Percentiles rank a stretch among this genome's conserved stretches.
These are phyloP conservation scores for Lottia gigantea DNA, from an alignment of 2,888 invertebrate genomes.

Conservation along the genomic window DNA sequence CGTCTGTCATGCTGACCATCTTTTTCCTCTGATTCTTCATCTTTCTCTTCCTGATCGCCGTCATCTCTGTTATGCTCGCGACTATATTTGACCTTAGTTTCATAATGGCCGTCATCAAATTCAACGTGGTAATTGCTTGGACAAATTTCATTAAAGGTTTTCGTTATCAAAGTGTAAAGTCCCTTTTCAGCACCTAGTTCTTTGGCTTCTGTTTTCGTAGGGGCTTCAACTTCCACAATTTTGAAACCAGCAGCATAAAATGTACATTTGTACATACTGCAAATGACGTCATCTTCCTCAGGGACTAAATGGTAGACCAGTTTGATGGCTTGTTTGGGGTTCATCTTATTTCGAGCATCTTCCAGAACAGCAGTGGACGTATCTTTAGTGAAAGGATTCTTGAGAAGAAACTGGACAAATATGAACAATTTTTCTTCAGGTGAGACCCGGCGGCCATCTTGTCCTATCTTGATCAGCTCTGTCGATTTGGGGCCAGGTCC, in stretches of 20 bases:
- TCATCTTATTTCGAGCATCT: not conserved
- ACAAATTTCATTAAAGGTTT: constrained; percentile 7
- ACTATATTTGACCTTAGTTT: not conserved
- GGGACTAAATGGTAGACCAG: not conserved
- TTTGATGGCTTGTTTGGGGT: not conserved
- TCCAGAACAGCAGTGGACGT: not conserved
- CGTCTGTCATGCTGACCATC: not conserved
- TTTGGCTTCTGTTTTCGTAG: not conserved
- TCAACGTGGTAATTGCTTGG: not conserved
- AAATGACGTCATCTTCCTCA: not conserved
- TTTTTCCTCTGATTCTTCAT: not conserved
- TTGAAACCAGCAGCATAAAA: not conserved
- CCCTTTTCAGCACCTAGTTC: not conserved
- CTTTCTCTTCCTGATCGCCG: not conserved
- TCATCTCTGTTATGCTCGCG: not conserved
- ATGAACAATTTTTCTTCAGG: not conserved
- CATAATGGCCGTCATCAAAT: constrained; percentile 1
- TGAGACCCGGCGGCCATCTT: not conserved
- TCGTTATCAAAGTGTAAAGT: not conserved
- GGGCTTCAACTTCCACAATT: not conserved
- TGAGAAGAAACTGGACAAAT: constrained; percentile 5
- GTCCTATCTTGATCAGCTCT: not conserved
- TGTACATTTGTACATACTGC: not conserved
- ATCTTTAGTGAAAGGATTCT: not conserved
- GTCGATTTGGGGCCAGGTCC: not conserved